These are phyloP conservation scores for Bombus superbus DNA, from an alignment of 1,140 invertebrate genomes.

Conservation along the genomic window DNA sequence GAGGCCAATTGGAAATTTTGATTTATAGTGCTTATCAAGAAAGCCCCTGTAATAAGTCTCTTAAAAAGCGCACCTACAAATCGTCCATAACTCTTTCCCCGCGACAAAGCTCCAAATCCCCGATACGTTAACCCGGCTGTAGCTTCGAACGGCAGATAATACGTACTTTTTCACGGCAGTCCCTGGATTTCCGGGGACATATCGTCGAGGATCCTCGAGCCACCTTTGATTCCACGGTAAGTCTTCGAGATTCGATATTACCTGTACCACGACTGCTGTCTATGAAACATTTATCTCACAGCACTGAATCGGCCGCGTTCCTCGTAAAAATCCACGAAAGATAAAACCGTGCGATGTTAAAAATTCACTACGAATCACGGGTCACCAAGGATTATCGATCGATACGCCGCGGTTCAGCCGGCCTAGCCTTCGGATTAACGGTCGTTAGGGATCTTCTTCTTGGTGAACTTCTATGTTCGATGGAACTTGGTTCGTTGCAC, in stretches of 20 bases:
- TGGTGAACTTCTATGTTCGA: conserved; percentile 14
- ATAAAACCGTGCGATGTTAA: background rate
- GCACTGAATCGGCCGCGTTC: conserved; percentile 45
- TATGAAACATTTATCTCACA: conserved; percentile 72
- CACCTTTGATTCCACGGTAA: conserved; percentile 57
- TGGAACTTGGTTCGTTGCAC: background rate
- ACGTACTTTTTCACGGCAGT: conserved; percentile 70
- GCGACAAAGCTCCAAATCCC: conserved; percentile 57
- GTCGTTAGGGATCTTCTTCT: background rate
- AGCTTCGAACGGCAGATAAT: conserved; percentile 49
- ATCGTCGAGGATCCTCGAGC: conserved; percentile 60
- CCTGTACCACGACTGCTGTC: conserved; percentile 53
- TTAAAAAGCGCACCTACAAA: conserved; percentile 53
- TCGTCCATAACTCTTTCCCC: conserved; percentile 57
- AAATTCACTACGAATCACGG: conserved; percentile 36
- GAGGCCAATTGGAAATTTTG: conserved; percentile 46
- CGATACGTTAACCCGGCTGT: conserved; percentile 58
- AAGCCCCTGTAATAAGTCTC: conserved; percentile 49
- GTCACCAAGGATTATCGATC: conserved; percentile 26
- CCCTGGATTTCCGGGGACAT: conserved; percentile 64
- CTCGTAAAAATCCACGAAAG: conserved; percentile 12
- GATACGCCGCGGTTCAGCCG: background rate
- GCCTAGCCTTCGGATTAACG: conserved; percentile 20
- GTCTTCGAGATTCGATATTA: conserved; percentile 54
- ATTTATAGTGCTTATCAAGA: conserved; percentile 48